phyloP scores from a whole-genome alignment of 37 sponge, comb jelly and placozoan species.

The Petrosia ficiformis region DNA sequence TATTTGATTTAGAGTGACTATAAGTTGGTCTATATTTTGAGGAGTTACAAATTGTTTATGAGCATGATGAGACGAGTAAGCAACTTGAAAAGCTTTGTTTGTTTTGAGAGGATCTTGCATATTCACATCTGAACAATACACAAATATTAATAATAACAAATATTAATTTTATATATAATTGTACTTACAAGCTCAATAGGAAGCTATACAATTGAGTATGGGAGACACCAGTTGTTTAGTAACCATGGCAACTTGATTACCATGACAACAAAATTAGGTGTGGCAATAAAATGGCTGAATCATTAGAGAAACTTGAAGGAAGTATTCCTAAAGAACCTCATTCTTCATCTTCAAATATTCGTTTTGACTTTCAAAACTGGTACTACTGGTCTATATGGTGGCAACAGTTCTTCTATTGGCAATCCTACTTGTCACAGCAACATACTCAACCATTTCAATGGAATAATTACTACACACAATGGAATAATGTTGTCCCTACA shows the following conservation, averaged over 20 bases:
- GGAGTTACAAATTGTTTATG: background rate
- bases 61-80: background rate
- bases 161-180: no score
- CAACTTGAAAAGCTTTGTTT: background rate
- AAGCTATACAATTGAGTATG: no score
- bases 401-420: conserved; percentile 49
- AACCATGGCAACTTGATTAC: no score
- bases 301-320: no score
- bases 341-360: background rate
- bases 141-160: no score
- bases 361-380: conserved; percentile 62
- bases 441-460: background rate
- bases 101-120: background rate
- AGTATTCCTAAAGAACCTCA: no score
- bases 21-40: background rate
- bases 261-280: no score
- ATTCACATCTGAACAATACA: background rate
- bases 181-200: no score
- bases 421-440: background rate
- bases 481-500: no score
- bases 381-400: conserved; percentile 66
- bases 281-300: no score
- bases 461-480: no score
- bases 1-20: background rate
- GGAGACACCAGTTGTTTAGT: no score